These are phyloP conservation scores for Merops nubicus DNA, from an alignment of 2,113 vertebrate species.

Conservation along the genomic window DNA sequence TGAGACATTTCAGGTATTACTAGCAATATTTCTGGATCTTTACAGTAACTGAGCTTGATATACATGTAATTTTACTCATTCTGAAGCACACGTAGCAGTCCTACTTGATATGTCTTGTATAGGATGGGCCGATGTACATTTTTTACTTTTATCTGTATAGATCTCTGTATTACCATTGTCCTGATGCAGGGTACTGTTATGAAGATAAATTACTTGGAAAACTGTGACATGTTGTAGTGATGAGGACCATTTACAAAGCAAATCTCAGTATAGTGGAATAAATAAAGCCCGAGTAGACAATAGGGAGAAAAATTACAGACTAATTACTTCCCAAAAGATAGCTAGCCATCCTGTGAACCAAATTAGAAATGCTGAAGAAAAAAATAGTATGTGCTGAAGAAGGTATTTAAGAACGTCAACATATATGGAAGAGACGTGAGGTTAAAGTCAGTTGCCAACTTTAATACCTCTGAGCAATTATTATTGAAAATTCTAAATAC, in stretches of 20 bases:
- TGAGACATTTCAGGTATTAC: not conserved
- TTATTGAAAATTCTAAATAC: not conserved
- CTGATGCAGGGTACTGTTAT: not conserved
- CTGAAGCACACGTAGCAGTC: accelerated
- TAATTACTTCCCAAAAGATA: not conserved
- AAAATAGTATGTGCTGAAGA: not conserved
- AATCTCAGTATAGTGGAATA: not conserved
- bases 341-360: not conserved
- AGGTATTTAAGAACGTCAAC: not conserved
- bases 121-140: not conserved
- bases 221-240: not conserved
- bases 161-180: not conserved
- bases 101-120: not conserved
- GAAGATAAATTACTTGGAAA: not conserved
- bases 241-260: not conserved
- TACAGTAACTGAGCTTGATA: not conserved
- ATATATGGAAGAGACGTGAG: not conserved
- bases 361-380: not conserved
- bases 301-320: not conserved
- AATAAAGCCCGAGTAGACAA: not conserved
- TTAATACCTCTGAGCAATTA: not conserved
- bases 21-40: not conserved
- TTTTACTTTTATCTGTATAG: not conserved
- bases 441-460: not conserved
- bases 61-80: not conserved